Evolutionary conservation across 2,888 invertebrate species (phyloP), one percentile per base, ranked within the genome.

Genomic region (Hyalella azteca): DNA sequence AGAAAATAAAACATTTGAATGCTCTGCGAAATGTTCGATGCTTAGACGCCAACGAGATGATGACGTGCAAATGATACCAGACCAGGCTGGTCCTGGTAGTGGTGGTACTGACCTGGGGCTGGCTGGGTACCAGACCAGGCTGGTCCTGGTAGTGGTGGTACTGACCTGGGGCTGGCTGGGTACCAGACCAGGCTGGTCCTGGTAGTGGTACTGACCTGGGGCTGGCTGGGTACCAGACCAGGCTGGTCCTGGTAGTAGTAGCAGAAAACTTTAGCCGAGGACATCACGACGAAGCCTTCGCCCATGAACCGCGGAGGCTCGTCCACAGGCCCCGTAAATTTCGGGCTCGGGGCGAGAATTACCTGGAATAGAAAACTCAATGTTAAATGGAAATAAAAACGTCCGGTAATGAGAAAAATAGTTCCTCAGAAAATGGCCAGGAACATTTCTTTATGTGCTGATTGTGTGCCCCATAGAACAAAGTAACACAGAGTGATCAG

Each of bases 231-330:
- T 3, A 97, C 97, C 77, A 95, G 88, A 2, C 91, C 91, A 78
- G 97, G 93, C 88, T 98, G 96, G 88, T 99, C 98, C 94, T 97
- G 96, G 87, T 97, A 97, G 88, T 96, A 97, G 88, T 97, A 97
- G 36, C 98, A 90, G 87, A 97, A 95, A 86, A 98, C 93, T 87
- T 94, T 93, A 87, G 97, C 97, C 2, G 97, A 95, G 87, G 97
- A 97, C 90, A 98, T 92, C 13, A 99, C 92, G 0, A 97, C 97
- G 89, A 98, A 98, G 0, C 98, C 98, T 89, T 97, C 97, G 4
- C 98, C 98, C 98, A 98, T 98, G 87, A 95, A 97, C 76, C 95
- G 89, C 0, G 98, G 98, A 0, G 98, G 97, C 86, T 96, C 96
- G 88, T 97, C 97, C 5, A 94, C 92, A 90, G 95, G 92, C 7